Base-by-base conservation (phyloP, 2,888 invertebrate genomes). In the Calliphora vomitoria region DNA sequence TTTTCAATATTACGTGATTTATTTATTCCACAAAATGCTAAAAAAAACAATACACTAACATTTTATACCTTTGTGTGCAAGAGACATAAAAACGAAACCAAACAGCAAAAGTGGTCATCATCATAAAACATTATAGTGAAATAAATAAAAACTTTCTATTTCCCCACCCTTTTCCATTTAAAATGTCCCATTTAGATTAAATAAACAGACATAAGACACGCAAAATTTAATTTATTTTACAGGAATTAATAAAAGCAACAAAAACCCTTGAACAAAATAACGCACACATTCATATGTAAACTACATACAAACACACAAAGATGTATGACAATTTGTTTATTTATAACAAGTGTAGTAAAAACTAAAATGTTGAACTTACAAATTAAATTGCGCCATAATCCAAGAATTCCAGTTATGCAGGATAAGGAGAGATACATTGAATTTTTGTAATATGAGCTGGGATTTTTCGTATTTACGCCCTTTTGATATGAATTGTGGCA, bases 341-440 rank as follows among this genome's bases (percentile, higher is more conserved):
- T 31, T 31, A n/a, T 8, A 74, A 11, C 50, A 44, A 44, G 44
- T 44, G 10, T 44, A 44, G 11, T 44, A 44, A 11, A 13, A 13
- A 35, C 0, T 35, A 35, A 50, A 60, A 41, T 72, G 1, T 35
- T 78, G 5, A 25, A 85, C 87, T 87, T 78, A 87, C 87, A 87
- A 53, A 75, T 79, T 72, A 74, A 85, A 85, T 85, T 87, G 87
- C 74, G 87, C 87, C 87, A 87, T 87, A 82, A 71, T 87, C 69
- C 74, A 53, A 62, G 15, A 44, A 64, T 71, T 38, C 8, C 6
- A 41, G 11, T 66, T 55, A 74, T 38, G 60, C 18, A 35, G 47
- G 35, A 11, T 35, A 58, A 44, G 25, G 11, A 69, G n/a, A 35
- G 8, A 81, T 62, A 71, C 82, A 82, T 85, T 79, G 74, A 79